Percentiles rank a stretch among this genome's conserved stretches.
Conservation (phyloP, 2,797 vertebrate species). For the Falco naumanni region DNA sequence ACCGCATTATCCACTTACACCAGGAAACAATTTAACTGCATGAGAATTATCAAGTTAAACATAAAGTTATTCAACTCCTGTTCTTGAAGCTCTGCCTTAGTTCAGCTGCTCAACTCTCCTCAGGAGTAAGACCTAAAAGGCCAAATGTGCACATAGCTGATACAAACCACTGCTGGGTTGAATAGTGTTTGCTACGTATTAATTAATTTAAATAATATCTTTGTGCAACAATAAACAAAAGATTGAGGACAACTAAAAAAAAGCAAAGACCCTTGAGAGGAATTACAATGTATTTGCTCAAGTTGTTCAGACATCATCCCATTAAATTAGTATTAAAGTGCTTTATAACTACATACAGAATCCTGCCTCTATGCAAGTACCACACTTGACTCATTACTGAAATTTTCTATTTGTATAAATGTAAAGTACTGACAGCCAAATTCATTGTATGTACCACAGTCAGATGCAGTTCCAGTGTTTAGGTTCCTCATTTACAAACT, state of each 20-base stretch:
- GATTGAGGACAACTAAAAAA: slow-evolving; percentile 26
- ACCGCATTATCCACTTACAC: slow-evolving; percentile 8
- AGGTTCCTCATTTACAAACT: not conserved
- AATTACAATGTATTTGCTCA: slow-evolving; percentile 47
- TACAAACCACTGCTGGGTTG: not conserved
- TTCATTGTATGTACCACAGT: not conserved
- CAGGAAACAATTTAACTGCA: slow-evolving; percentile 31
- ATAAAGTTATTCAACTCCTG: not conserved
- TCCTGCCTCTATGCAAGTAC: not conserved
- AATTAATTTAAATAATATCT: slow-evolving; percentile 24
- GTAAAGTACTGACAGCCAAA: not conserved
- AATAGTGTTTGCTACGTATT: slow-evolving; percentile 31
- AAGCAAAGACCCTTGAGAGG: slow-evolving; percentile 5
- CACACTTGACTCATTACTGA: not conserved
- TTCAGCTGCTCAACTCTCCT: not conserved
- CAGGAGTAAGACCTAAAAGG: not conserved
- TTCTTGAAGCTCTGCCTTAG: not conserved
- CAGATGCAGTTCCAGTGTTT: not conserved
- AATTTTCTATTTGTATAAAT: not conserved
- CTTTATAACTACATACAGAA: slow-evolving; percentile 29
- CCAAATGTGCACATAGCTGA: not conserved
- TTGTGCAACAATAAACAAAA: slow-evolving; percentile 32
- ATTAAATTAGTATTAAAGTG: slow-evolving; percentile 60
- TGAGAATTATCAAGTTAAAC: slow-evolving; percentile 10
- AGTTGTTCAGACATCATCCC: not conserved